phyloP scores from a whole-genome alignment of 2,888 invertebrate species.

The Syrphus vitripennis region DNA sequence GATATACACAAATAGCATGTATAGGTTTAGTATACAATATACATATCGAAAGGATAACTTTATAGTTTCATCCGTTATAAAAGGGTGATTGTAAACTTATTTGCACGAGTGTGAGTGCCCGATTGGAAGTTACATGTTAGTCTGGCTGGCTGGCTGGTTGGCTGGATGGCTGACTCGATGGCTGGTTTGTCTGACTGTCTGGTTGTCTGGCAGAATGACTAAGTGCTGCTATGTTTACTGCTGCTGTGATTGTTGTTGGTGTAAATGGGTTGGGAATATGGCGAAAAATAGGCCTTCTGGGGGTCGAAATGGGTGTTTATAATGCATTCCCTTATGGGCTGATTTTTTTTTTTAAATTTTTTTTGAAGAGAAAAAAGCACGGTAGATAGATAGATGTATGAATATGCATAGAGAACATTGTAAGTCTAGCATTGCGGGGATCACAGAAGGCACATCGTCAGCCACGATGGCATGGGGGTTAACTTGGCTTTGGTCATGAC shows the following conservation, averaged over 20 bases:
- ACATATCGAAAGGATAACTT: slow-evolving; percentile 53
- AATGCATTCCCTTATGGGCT: neutral
- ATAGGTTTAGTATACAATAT: neutral
- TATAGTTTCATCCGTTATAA: slow-evolving; percentile 65
- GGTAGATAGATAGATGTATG: neutral
- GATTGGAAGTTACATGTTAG: slow-evolving; percentile 61
- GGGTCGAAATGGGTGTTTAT: slow-evolving; percentile 47
- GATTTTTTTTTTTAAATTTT: neutral
- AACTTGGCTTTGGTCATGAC: slow-evolving; percentile 68
- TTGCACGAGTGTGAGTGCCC: slow-evolving; percentile 45
- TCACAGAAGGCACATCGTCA: slow-evolving; percentile 35
- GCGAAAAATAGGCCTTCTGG: slow-evolving; percentile 53
- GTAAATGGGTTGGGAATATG: slow-evolving; percentile 1
- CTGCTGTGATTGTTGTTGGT: slow-evolving; percentile 33
- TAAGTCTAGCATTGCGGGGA: slow-evolving; percentile 46
- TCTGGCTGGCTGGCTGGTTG: slow-evolving; percentile 22
- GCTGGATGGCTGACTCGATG: slow-evolving; percentile 1
- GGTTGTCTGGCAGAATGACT: slow-evolving; percentile 20
- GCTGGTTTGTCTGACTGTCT: neutral
- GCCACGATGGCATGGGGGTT: slow-evolving; percentile 52
- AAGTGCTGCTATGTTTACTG: slow-evolving; percentile 43
- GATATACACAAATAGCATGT: slow-evolving; percentile 26
- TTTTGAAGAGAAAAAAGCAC: neutral
- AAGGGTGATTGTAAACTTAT: slow-evolving; percentile 49
- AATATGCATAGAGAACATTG: neutral